Percentiles rank a stretch among this genome's conserved stretches.
Evolutionary conservation across 2,888 invertebrate genomes (phyloP).

Genomic region (Thereva nobilitata): DNA sequence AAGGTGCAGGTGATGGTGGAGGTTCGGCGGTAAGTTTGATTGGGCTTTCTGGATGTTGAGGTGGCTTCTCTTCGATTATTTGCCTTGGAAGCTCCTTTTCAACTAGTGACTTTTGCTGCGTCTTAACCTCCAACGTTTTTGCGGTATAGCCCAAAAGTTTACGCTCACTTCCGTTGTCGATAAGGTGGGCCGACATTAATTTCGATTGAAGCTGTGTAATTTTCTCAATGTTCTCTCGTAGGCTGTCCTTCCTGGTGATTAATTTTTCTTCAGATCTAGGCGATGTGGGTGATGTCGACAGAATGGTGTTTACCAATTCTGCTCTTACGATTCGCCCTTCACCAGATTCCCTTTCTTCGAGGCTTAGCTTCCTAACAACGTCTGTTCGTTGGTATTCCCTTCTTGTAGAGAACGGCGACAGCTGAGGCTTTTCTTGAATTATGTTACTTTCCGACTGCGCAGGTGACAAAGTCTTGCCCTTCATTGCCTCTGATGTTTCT

Average conservation of each 20-base stretch:
- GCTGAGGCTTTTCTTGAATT: slow-evolving; percentile 26
- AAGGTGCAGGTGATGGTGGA: neutral
- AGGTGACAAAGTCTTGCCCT: slow-evolving; percentile 49
- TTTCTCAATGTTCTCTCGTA: slow-evolving; percentile 57
- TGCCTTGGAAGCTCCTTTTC: slow-evolving; percentile 39
- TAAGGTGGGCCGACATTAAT: slow-evolving; percentile 56
- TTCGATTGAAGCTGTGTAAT: slow-evolving; percentile 57
- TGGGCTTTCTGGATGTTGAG: neutral
- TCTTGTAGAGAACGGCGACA: slow-evolving; percentile 39
- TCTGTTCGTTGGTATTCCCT: slow-evolving; percentile 46
- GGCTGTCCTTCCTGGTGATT: slow-evolving; percentile 53
- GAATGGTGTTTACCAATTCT: slow-evolving; percentile 54
- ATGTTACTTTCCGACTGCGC: slow-evolving; percentile 56
- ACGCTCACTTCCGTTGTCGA: slow-evolving; percentile 46
- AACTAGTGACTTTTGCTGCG: slow-evolving; percentile 34
- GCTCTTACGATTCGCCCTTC: slow-evolving; percentile 54
- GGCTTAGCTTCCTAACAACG: slow-evolving; percentile 45
- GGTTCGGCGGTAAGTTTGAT: neutral
- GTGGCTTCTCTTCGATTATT: neutral
- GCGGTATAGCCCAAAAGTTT: slow-evolving; percentile 44
- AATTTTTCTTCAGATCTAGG: slow-evolving; percentile 46
- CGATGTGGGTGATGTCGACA: slow-evolving; percentile 43
- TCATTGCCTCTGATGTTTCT: slow-evolving; percentile 50
- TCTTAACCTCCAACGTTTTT: slow-evolving; percentile 38
- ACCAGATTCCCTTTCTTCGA: slow-evolving; percentile 44